A percentile compares a stretch with the other conserved stretches of the same genome.
Evolutionary conservation across 2,113 vertebrate genomes (phyloP).

Genomic region (Mesocricetus auratus): DNA sequence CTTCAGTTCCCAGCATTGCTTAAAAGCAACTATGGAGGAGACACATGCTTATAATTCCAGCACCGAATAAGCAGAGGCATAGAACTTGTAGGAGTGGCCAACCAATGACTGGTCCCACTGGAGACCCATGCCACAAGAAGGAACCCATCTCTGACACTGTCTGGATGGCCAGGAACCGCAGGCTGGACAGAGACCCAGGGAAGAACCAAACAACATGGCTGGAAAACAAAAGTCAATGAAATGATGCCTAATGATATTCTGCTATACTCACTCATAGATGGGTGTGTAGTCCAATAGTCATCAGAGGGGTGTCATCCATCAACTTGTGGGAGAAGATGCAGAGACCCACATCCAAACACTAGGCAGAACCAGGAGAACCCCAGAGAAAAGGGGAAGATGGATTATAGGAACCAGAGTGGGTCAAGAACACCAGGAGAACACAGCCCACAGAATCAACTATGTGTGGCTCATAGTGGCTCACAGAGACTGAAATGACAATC

Average conservation of each 20-base stretch:
- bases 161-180: background rate
- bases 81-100: background rate
- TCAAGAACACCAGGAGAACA: background rate
- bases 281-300: background rate
- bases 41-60: background rate
- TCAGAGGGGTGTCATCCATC: background rate
- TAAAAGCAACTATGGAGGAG: background rate
- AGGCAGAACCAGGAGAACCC: background rate
- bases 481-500: background rate
- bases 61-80: background rate
- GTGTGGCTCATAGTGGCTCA: no score
- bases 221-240: background rate
- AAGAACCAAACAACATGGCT: background rate
- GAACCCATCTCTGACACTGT: background rate
- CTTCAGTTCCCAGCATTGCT: background rate
- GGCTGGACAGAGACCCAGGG: background rate
- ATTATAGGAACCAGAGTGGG: background rate
- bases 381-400: background rate
- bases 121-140: background rate
- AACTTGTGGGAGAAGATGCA: background rate
- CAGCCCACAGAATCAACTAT: background rate
- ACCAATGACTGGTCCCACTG: background rate
- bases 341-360: background rate
- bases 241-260: background rate
- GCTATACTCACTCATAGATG: background rate